Conservation (phyloP, 1,140 invertebrate genomes). For the Euwallacea similis region DNA sequence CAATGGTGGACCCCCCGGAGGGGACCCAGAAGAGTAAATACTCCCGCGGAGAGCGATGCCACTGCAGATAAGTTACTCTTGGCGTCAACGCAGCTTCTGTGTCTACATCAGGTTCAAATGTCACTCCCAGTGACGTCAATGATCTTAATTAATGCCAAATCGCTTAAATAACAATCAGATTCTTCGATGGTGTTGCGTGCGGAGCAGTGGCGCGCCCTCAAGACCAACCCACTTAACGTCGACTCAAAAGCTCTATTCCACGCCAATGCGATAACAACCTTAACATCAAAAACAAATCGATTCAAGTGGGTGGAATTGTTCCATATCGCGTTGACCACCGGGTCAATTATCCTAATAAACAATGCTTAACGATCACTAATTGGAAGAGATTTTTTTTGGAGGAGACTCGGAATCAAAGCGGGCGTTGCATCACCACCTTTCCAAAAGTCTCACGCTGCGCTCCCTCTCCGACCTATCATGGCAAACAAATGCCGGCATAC, state of each 20-base stretch:
- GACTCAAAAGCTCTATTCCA: too few species aligned
- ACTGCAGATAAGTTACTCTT: neutral
- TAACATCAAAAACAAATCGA: too few species aligned
- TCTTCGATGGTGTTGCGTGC: too few species aligned
- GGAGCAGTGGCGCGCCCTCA: too few species aligned
- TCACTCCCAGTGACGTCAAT: constrained; percentile 13
- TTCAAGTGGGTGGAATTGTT: too few species aligned
- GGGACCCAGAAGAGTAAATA: neutral
- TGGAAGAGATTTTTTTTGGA: too few species aligned
- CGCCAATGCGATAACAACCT: too few species aligned
- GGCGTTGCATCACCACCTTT: constrained; percentile 13
- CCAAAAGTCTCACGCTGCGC: constrained; percentile 12
- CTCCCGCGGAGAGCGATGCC: constrained; percentile 1
- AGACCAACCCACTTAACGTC: too few species aligned
- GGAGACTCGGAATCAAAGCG: neutral
- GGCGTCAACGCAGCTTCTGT: constrained; percentile 2
- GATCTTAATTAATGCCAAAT: constrained; percentile 22
- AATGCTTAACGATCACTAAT: too few species aligned
- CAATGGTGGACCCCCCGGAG: constrained; percentile 1
- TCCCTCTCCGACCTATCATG: constrained; percentile 5
- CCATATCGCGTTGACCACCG: too few species aligned
- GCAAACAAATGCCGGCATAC: constrained; percentile 9
- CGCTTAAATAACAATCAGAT: constrained; percentile 2
- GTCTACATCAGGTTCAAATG: constrained; percentile 13
- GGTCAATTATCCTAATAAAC: too few species aligned